These are phyloP conservation scores for Venustaconcha ellipsiformis DNA, from an alignment of 1,140 invertebrate genomes.

Conservation along the genomic window DNA sequence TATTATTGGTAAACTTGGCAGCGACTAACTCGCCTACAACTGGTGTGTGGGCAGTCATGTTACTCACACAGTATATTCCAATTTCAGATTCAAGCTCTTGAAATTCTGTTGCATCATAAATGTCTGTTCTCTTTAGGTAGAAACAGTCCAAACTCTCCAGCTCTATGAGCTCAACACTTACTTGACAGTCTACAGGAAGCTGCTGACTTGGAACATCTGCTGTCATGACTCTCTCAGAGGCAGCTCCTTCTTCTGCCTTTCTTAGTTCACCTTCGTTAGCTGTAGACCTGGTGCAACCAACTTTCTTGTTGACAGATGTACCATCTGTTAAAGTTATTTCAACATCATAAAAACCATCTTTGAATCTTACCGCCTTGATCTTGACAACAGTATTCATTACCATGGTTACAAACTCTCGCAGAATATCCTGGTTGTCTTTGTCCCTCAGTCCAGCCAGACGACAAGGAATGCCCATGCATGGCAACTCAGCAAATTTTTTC, in stretches of 20 bases:
- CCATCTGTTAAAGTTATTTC: slow-evolving; percentile 8
- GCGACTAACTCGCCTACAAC: slow-evolving; percentile 17
- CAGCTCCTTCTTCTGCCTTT: no score
- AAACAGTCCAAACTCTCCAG: slow-evolving; percentile 13
- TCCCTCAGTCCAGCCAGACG: slow-evolving; percentile 18
- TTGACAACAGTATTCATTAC: not conserved
- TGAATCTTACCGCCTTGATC: slow-evolving; percentile 7
- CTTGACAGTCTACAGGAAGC: slow-evolving; percentile 1
- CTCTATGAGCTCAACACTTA: slow-evolving; percentile 4
- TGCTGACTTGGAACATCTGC: no score
- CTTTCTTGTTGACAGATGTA: slow-evolving; percentile 18
- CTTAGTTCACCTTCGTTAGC: not conserved
- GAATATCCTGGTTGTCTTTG: not conserved
- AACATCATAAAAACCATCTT: slow-evolving; percentile 5
- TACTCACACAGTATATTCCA: not conserved
- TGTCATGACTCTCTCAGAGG: no score
- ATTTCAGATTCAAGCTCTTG: slow-evolving; percentile 4
- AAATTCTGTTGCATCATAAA: slow-evolving; percentile 4
- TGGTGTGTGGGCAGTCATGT: not conserved
- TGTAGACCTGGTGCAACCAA: not conserved
- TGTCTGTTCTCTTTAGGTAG: slow-evolving; percentile 6
- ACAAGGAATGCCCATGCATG: slow-evolving; percentile 34
- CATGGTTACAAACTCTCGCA: slow-evolving; percentile 5
- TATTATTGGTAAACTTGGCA: slow-evolving; percentile 5
- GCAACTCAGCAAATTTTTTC: slow-evolving; percentile 12